Evolutionary conservation across 2,113 vertebrate genomes (phyloP).

Genomic region (Microcebus jonahi): DNA sequence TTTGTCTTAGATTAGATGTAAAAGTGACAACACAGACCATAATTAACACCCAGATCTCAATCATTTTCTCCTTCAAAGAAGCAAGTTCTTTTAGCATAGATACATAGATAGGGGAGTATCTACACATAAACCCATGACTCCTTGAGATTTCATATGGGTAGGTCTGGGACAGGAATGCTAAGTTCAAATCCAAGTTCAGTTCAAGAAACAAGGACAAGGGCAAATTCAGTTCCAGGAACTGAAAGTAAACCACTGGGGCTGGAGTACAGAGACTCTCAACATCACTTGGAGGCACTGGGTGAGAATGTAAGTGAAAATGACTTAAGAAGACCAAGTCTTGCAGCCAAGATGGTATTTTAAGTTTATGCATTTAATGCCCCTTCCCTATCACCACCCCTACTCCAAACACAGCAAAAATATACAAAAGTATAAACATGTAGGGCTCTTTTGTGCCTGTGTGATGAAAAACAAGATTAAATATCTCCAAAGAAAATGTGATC

Average conservation of each 20-base stretch:
- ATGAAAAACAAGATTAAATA: background rate
- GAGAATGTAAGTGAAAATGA: background rate
- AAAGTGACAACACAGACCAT: background rate
- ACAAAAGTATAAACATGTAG: background rate
- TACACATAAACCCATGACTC: background rate
- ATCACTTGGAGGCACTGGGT: background rate
- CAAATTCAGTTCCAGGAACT: background rate
- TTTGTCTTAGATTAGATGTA: background rate
- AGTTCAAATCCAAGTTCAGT: constrained; percentile 41
- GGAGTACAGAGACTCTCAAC: background rate
- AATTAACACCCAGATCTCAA: background rate
- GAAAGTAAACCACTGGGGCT: background rate
- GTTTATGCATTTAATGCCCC: background rate
- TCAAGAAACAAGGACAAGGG: background rate
- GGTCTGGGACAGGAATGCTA: background rate
- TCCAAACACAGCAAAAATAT: background rate
- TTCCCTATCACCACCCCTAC: background rate
- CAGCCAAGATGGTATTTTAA: background rate
- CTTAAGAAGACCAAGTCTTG: background rate
- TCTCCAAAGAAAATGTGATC: background rate
- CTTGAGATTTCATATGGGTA: background rate
- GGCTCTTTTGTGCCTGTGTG: background rate
- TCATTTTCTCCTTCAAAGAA: constrained; percentile 4
- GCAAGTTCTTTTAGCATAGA: background rate
- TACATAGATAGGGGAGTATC: background rate